Conservation (phyloP, 2,113 vertebrate species). For the Lepidothrix coronata region DNA sequence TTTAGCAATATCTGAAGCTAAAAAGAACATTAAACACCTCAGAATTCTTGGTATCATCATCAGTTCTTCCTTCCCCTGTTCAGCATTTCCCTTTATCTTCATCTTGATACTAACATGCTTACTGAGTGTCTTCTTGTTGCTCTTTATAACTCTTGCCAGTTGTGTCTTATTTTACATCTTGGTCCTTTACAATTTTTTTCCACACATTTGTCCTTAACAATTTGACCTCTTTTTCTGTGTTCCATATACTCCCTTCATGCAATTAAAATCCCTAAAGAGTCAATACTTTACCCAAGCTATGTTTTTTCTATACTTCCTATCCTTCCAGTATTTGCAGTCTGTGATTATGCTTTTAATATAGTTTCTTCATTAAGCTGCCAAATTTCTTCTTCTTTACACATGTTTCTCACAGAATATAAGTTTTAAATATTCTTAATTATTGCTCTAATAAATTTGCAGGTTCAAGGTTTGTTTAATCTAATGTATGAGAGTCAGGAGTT, state of each 20-base stretch:
- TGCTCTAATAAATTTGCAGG: not conserved
- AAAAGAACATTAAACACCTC: not conserved
- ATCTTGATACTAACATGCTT: not conserved
- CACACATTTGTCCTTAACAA: not conserved
- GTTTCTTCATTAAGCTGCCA: not conserved
- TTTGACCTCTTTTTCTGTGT: not conserved
- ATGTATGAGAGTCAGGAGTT: not conserved
- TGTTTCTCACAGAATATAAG: not conserved
- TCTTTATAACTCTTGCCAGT: not conserved
- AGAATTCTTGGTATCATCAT: not conserved
- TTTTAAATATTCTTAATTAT: not conserved
- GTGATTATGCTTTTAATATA: not conserved
- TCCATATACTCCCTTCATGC: not conserved
- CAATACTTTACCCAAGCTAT: not conserved
- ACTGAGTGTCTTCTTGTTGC: not conserved
- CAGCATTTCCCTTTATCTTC: not conserved
- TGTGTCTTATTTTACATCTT: not conserved
- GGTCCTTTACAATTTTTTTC: not conserved
- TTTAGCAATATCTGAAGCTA: not conserved
- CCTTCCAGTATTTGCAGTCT: not conserved
- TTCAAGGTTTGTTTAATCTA: constrained; percentile 2
- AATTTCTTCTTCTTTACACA: not conserved
- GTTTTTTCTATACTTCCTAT: not conserved
- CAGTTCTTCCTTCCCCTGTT: not conserved
- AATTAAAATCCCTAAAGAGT: not conserved